phyloP scores from a whole-genome alignment of 53 echinoderm and acorn worm genomes.

The Hippasteria phrygiana region DNA sequence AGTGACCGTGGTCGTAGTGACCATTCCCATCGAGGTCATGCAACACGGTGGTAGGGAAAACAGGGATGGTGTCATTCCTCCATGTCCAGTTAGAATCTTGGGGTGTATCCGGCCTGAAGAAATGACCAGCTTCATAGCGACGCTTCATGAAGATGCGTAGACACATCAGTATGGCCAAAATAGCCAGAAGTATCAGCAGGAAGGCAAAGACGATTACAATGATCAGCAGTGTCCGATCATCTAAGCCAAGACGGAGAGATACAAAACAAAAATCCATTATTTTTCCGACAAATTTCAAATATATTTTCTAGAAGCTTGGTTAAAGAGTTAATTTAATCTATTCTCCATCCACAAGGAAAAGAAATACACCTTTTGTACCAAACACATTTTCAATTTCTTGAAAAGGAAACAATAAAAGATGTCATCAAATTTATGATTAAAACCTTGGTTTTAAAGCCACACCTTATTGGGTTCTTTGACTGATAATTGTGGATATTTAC shows the following conservation, averaged over 20 bases:
- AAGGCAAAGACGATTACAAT: neutral
- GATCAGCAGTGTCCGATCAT: neutral
- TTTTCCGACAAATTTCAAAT: no score
- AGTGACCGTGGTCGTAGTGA: neutral
- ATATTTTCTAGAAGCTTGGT: no score
- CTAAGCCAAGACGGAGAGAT: neutral
- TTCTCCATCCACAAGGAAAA: no score
- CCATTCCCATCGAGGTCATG: neutral
- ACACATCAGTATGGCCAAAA: neutral
- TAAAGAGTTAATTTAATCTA: no score
- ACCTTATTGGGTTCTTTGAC: no score
- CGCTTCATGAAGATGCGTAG: neutral
- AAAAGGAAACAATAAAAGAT: no score
- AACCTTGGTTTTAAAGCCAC: no score
- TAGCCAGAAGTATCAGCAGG: neutral
- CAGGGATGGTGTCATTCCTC: neutral
- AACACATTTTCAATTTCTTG: no score
- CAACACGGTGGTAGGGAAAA: neutral
- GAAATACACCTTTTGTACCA: no score
- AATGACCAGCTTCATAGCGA: neutral
- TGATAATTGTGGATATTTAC: no score
- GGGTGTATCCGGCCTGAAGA: neutral
- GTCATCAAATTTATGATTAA: no score
- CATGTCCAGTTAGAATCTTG: neutral
- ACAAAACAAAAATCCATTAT: neutral